phyloP scores from a whole-genome alignment of 2,113 vertebrate species.

The Halcyon malimbica region DNA sequence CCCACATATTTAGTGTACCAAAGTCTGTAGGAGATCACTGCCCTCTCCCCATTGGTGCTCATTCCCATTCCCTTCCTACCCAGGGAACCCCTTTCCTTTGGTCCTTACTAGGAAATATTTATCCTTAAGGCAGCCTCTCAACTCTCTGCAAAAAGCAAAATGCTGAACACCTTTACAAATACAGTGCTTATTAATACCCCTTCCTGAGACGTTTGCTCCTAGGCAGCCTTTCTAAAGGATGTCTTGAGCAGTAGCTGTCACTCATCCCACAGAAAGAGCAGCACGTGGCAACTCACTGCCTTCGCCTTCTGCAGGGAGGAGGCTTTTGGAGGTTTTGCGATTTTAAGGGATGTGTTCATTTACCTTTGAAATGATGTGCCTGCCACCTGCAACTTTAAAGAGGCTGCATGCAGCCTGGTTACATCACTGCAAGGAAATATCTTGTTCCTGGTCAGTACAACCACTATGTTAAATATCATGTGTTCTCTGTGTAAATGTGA shows the following conservation, averaged over 20 bases:
- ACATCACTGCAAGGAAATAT: not conserved
- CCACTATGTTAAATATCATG: not conserved
- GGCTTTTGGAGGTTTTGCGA: not conserved
- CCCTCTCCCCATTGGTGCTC: not conserved
- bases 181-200: not conserved
- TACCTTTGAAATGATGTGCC: not conserved
- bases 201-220: accelerated
- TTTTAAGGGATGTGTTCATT: not conserved
- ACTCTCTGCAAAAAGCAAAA: not conserved
- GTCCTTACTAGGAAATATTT: not conserved
- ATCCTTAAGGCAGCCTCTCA: not conserved
- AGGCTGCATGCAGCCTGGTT: not conserved
- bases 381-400: not conserved
- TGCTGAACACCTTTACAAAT: not conserved
- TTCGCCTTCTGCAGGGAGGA: not conserved
- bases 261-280: not conserved
- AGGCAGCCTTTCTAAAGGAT: not conserved
- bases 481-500: not conserved
- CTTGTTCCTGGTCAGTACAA: not conserved
- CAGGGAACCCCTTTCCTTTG: not conserved
- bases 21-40: not conserved
- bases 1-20: not conserved
- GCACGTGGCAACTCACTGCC: not conserved
- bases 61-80: not conserved
- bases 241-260: not conserved